Percentiles rank a stretch among this genome's conserved stretches.
Conservation (phyloP, 53 echinoderm and acorn worm genomes). For the Holothuria leucospilota region DNA sequence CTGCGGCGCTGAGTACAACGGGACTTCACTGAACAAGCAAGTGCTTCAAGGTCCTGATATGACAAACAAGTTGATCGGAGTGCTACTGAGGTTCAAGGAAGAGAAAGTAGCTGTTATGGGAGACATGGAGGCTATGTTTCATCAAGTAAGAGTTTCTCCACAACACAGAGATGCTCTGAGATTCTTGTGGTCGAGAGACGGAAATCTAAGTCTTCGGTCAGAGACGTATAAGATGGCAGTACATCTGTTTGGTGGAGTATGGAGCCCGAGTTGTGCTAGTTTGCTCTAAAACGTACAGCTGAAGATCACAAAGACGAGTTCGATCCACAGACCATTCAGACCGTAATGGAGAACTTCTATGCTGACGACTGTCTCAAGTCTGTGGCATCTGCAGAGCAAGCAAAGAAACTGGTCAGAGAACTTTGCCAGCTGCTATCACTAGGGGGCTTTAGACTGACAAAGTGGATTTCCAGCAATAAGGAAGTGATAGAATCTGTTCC, state of each 20-base stretch:
- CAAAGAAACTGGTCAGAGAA: slow-evolving; percentile 6
- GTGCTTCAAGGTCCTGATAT: slow-evolving; percentile 50
- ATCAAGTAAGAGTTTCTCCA: slow-evolving; percentile 45
- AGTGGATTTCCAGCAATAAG: slow-evolving; percentile 47
- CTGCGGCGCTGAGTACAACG: slow-evolving; percentile 22
- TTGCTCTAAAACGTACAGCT: slow-evolving; percentile 35
- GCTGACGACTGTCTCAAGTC: slow-evolving; percentile 57
- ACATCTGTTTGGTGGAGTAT: slow-evolving; percentile 45
- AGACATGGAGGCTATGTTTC: slow-evolving; percentile 57
- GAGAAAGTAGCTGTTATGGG: slow-evolving; percentile 43
- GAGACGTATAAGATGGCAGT: slow-evolving; percentile 48
- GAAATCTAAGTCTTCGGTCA: slow-evolving; percentile 5
- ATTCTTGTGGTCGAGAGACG: slow-evolving; percentile 47
- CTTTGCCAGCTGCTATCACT: slow-evolving; percentile 17
- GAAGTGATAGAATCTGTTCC: slow-evolving; percentile 51
- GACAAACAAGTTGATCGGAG: slow-evolving; percentile 36
- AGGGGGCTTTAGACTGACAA: slow-evolving; percentile 57
- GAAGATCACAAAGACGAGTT: slow-evolving; percentile 27
- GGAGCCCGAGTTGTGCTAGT: slow-evolving; percentile 46
- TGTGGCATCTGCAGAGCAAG: slow-evolving; percentile 24
- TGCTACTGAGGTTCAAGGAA: slow-evolving; percentile 27
- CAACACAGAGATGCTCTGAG: slow-evolving; percentile 44
- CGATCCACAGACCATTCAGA: not conserved
- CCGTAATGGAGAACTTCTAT: slow-evolving; percentile 40
- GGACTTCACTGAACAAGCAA: slow-evolving; percentile 51